Percentiles rank a stretch among this genome's conserved stretches.
Conservation (phyloP, 2,797 vertebrate genomes). For the Sebastes aleutianus region DNA sequence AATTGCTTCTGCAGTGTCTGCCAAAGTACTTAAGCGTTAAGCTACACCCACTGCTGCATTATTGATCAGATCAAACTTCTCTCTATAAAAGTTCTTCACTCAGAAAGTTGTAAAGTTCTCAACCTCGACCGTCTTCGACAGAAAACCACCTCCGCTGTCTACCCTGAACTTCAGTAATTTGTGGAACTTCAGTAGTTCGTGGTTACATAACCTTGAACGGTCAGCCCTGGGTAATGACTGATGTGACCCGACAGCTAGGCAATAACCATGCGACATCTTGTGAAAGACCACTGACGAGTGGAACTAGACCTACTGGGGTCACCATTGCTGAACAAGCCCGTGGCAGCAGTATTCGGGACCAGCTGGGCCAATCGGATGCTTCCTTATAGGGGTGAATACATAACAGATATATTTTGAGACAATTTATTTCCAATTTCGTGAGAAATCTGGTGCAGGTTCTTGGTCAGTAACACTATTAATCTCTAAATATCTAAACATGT, state of each 20-base stretch:
- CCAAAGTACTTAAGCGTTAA: not conserved
- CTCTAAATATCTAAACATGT: not conserved
- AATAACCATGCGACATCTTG: not conserved
- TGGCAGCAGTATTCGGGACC: not conserved
- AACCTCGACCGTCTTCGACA: not conserved
- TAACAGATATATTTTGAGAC: not conserved
- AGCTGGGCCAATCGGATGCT: not conserved
- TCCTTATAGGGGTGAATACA: not conserved
- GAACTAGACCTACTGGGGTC: not conserved
- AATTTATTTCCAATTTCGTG: not conserved
- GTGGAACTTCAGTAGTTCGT: not conserved
- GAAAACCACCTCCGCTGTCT: not conserved
- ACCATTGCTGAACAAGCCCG: not conserved
- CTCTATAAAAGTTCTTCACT: not conserved
- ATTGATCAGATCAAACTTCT: not conserved
- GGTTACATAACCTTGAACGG: not conserved
- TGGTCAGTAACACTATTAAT: too few relatives aligned
- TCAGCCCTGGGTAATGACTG: not conserved
- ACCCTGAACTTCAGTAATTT: not conserved
- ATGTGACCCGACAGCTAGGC: not conserved
- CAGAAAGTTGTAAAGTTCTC: not conserved
- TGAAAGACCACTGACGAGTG: not conserved
- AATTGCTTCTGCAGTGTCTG: too few relatives aligned
- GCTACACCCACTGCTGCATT: not conserved
- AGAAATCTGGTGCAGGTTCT: not conserved